Evolutionary conservation across 2,888 invertebrate species (phyloP), one percentile per base, ranked within the genome.

Genomic region (Chrysotoxum bicinctum): DNA sequence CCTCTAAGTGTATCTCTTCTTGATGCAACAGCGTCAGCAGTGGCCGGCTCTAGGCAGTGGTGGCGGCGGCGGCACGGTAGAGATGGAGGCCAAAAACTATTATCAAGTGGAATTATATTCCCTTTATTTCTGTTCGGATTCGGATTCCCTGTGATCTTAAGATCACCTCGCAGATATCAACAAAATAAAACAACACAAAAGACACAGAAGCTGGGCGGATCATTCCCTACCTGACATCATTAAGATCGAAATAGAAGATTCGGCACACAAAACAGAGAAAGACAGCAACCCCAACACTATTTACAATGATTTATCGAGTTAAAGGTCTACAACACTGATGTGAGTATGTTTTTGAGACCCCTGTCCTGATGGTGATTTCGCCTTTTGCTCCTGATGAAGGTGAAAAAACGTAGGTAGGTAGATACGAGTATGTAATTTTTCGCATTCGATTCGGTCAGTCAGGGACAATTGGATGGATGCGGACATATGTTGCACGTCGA

Each of bases 221-320:
- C 85, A 77, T 69, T 81, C 62, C 84, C 76, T 85, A 85, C 85
- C 85, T 85, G 85, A 76, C 85, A 85, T 85, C 85, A 85, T 85
- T 85, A 85, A 85, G 85, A 85, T 85, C 81, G 85, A 85, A 85
- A 85, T 85, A 85, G 85, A 73, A 85, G 85, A 85, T 85, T 85
- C 81, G 85, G 81, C 80, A 69, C 37, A 80, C 37, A 81, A 35
- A 58, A 76, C 77, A 68, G 23, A 48, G 35, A 58, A 56, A 26
- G 48, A 40, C 40, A 32, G 26, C 12, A 66, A 66, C 66, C 81
- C 76, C 62, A 81, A 76, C 76, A n/a, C n/a, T n/a, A n/a, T n/a
- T n/a, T 68, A 73, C 81, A 81, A 85, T 85, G 85, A 85, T 85
- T 85, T 85, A 85, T 85, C 68, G 80, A 70, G 72, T 70, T 70